A percentile compares a stretch with the other conserved stretches of the same genome.
These are phyloP conservation scores for Conops quadrifasciatus DNA, from an alignment of 2,888 invertebrate species.

Conservation along the genomic window DNA sequence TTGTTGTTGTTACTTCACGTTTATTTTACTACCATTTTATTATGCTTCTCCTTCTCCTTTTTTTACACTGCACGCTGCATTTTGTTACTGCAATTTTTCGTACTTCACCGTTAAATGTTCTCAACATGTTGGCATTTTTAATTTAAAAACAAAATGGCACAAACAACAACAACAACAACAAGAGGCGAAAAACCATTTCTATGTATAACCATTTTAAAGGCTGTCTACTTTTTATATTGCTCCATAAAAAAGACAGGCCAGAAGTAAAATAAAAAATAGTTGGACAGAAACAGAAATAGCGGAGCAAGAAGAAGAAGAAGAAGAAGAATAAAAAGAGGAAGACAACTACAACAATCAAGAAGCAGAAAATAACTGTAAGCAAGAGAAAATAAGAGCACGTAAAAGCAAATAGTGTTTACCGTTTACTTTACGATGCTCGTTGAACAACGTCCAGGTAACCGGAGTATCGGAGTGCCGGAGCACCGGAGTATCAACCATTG, in stretches of 20 bases:
- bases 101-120: not conserved
- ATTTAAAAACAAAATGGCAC: constrained; percentile 17
- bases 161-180: not conserved
- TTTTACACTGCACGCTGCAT: not conserved
- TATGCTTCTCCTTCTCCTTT: not conserved
- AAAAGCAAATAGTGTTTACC: constrained; percentile 1
- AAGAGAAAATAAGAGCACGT: not conserved
- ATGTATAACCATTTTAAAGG: constrained; percentile 12
- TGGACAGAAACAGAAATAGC: not conserved
- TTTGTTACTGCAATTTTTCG: not conserved
- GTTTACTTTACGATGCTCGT: constrained; percentile 4
- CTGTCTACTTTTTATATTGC: constrained; percentile 15
- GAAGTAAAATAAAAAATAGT: not conserved
- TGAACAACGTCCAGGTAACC: constrained; percentile 17
- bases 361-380: not conserved
- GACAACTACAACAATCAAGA: not conserved
- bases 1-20: no score
- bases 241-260: constrained; percentile 14
- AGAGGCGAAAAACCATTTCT: not conserved
- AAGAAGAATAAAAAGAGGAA: not conserved
- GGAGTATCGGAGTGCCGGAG: not conserved
- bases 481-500: not conserved
- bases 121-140: constrained; percentile 24
- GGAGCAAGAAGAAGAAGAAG: not conserved
- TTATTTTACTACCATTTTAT: not conserved